A percentile compares a stretch with the other conserved stretches of the same genome.
phyloP scores from a whole-genome alignment of 1,140 invertebrate species.

The Periplaneta americana region DNA sequence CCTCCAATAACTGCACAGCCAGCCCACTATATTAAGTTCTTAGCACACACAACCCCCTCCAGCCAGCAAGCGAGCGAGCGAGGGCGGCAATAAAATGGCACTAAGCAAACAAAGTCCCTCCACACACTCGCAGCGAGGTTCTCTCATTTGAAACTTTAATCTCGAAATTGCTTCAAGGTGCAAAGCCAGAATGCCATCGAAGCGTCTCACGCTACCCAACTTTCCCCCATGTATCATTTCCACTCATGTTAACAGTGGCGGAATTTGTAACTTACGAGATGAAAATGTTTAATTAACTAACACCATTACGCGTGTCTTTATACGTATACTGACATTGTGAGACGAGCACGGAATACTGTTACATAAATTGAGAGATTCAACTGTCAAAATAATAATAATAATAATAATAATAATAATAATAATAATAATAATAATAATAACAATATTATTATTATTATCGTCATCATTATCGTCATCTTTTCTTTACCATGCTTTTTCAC shows the following conservation, averaged over 20 bases:
- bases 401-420: too few relatives aligned
- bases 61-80: not conserved
- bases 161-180: constrained; percentile 13
- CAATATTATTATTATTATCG: too few relatives aligned
- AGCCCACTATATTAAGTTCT: constrained; percentile 8
- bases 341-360: not conserved
- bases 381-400: too few relatives aligned
- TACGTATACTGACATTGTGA: not conserved
- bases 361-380: too few relatives aligned
- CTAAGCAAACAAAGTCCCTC: constrained; percentile 6
- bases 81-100: constrained; percentile 13
- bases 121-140: not conserved
- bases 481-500: too few relatives aligned
- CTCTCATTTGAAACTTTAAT: constrained; percentile 6
- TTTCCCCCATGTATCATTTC: not conserved
- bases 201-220: not conserved
- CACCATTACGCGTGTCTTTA: not conserved
- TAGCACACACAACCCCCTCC: not conserved
- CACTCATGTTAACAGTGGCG: not conserved
- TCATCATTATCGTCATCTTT: too few relatives aligned
- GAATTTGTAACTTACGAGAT: not conserved
- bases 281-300: not conserved
- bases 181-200: not conserved
- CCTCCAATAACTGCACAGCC: not conserved
- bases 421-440: too few relatives aligned